phyloP scores from a whole-genome alignment of 2,113 vertebrate genomes.

The Helogale parvula region DNA sequence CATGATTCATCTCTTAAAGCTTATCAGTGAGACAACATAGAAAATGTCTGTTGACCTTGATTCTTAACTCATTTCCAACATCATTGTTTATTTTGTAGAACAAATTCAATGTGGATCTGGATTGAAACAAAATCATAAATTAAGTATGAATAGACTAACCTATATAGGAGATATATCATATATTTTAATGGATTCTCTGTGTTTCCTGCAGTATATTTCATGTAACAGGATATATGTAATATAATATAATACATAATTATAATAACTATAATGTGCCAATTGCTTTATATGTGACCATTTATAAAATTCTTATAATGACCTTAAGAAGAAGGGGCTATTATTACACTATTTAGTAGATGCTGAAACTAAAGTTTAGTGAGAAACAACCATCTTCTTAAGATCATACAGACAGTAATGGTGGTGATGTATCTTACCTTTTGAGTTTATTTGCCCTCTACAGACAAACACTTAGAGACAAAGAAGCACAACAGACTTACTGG shows the following conservation, averaged over 20 bases:
- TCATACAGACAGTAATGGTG: background rate
- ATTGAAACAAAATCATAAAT: background rate
- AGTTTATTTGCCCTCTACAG: background rate
- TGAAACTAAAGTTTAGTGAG: background rate
- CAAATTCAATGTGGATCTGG: background rate
- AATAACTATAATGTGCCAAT: background rate
- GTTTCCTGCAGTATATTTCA: background rate
- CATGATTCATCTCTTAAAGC: background rate
- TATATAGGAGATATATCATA: background rate
- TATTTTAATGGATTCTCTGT: background rate
- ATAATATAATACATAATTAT: background rate
- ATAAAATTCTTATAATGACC: background rate
- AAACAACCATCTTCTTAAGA: background rate
- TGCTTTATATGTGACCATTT: background rate
- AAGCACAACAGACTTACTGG: background rate
- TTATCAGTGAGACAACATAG: background rate
- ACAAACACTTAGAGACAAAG: background rate
- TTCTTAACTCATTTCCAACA: constrained; percentile 12
- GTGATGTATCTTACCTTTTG: background rate
- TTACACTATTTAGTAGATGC: background rate
- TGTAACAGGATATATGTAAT: background rate
- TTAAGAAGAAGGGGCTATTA: background rate
- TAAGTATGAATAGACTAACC: background rate
- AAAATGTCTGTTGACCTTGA: background rate
- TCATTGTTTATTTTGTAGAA: background rate